phyloP scores from a whole-genome alignment of 2,888 invertebrate genomes.

The Caenorhabditis sp. region DNA sequence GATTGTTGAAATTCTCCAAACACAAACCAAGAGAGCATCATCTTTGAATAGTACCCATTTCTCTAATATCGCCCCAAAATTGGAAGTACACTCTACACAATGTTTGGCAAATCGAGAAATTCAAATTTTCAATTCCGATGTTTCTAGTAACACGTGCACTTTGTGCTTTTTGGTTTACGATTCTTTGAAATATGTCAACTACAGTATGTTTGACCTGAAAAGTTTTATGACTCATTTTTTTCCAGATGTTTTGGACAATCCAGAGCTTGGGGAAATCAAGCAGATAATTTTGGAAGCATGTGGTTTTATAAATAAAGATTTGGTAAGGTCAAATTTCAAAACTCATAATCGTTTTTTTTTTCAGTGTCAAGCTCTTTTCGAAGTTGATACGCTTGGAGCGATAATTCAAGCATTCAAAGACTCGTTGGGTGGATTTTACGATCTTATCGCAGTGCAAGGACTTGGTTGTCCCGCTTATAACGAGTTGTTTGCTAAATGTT shows the following conservation, averaged over 20 bases:
- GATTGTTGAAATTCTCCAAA: slow-evolving; percentile 14
- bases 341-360: background rate
- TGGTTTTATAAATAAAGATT: slow-evolving; percentile 5
- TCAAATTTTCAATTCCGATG: background rate
- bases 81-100: background rate
- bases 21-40: slow-evolving; percentile 2
- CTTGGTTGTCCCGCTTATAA: slow-evolving; percentile 22
- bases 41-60: background rate
- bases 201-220: slow-evolving; percentile 14
- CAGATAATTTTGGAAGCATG: slow-evolving; percentile 16
- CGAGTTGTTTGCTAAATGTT: slow-evolving; percentile 25
- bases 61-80: background rate
- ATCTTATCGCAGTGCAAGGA: slow-evolving; percentile 32
- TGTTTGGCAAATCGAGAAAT: slow-evolving; percentile 3
- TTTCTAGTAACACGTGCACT: slow-evolving; percentile 16
- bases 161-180: slow-evolving; percentile 41
- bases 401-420: slow-evolving; percentile 38
- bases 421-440: slow-evolving; percentile 41
- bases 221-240: background rate
- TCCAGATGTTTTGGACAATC: slow-evolving; percentile 34
- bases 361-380: slow-evolving; percentile 25
- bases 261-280: slow-evolving; percentile 17
- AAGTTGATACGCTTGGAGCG: slow-evolving; percentile 16
- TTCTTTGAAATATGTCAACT: slow-evolving; percentile 34
- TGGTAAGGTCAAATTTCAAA: background rate